phyloP scores from a whole-genome alignment of 1,140 invertebrate genomes.

The Papilio helenus region DNA sequence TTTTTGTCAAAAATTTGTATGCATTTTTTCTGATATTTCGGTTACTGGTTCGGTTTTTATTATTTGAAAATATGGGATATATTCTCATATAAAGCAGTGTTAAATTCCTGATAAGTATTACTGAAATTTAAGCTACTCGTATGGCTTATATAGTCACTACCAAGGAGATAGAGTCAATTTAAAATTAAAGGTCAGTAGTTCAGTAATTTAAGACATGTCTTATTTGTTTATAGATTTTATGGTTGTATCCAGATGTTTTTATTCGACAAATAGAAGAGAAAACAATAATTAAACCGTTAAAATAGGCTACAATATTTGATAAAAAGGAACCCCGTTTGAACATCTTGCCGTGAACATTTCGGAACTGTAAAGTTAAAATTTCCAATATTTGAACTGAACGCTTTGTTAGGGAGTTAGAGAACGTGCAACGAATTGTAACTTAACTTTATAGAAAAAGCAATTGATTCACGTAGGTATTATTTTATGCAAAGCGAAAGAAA shows the following conservation, averaged over 20 bases:
- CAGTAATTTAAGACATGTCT: neutral
- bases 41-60: neutral
- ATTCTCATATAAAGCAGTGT: neutral
- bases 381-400: slow-evolving; percentile 15
- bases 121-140: no score
- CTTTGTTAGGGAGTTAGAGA: slow-evolving; percentile 4
- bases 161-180: no score
- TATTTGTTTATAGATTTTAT: neutral
- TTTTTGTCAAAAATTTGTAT: slow-evolving; percentile 14
- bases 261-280: neutral
- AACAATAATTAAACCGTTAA: neutral
- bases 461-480: slow-evolving; percentile 5
- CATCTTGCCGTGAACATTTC: neutral
- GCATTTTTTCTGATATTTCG: neutral
- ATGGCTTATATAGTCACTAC: no score
- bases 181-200: no score
- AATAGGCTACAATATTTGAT: neutral
- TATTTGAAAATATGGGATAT: neutral
- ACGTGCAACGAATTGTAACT: slow-evolving; percentile 9
- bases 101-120: neutral
- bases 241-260: neutral
- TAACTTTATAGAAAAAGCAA: neutral
- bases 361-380: slow-evolving; percentile 18
- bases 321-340: neutral
- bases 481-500: neutral